Evolutionary conservation across 2,888 invertebrate species (phyloP).

Genomic region (Leucoma salicis): DNA sequence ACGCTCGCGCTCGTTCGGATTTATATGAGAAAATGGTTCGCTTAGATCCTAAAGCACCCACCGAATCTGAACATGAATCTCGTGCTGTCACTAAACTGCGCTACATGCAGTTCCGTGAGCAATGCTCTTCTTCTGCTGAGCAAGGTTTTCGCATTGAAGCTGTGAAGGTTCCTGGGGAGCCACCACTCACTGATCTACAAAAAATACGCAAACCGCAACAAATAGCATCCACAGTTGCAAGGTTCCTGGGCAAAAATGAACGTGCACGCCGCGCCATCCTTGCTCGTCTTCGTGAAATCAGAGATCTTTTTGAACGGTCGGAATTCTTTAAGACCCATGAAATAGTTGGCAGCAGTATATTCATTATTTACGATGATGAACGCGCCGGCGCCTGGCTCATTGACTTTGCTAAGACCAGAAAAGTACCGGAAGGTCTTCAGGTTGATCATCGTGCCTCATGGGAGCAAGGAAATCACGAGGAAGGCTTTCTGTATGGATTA

Average conservation of each 20-base stretch:
- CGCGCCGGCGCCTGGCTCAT: conserved; percentile 97
- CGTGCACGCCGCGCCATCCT: conserved; percentile 86
- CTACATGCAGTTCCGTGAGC: conserved; percentile 98
- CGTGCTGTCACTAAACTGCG: conserved; percentile 96
- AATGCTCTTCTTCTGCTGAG: conserved; percentile 94
- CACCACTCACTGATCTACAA: conserved; percentile 94
- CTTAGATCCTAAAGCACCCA: conserved; percentile 93
- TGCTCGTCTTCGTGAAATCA: conserved; percentile 88
- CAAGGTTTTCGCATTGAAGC: conserved; percentile 98
- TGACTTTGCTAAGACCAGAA: conserved; percentile 96
- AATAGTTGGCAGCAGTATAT: conserved; percentile 96
- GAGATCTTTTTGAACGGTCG: conserved; percentile 90
- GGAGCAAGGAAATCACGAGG: conserved; percentile 97
- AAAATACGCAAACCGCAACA: conserved; percentile 90
- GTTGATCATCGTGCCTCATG: conserved; percentile 92
- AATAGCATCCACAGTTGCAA: conserved; percentile 87
- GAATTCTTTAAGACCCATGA: conserved; percentile 93
- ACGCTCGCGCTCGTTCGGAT: conserved; percentile 91
- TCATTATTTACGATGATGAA: conserved; percentile 95
- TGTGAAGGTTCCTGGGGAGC: conserved; percentile 91
- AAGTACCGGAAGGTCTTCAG: conserved; percentile 85
- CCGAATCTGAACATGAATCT: conserved; percentile 88
- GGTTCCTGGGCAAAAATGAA: conserved; percentile 86
- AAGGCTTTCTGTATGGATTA: conserved; percentile 95
- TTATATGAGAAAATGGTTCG: conserved; percentile 98